Percentiles rank a stretch among this genome's conserved stretches.
Conservation (phyloP, 2,888 invertebrate genomes). For the Chymomyza caudatula region DNA sequence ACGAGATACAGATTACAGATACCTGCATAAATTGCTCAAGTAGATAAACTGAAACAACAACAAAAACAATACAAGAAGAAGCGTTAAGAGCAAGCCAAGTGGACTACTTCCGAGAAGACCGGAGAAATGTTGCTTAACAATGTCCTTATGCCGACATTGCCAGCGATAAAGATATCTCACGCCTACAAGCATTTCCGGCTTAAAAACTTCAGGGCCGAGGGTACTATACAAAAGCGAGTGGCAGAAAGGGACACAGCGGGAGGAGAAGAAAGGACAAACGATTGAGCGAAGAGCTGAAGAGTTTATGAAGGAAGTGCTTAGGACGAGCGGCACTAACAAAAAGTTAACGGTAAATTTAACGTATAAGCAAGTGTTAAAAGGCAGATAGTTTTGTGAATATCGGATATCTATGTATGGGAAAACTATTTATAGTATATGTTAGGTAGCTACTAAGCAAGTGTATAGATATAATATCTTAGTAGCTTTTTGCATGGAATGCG, state of each 20-base stretch:
- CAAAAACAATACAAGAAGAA: neutral
- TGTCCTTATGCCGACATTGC: constrained; percentile 14
- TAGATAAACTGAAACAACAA: neutral
- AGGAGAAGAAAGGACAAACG: neutral
- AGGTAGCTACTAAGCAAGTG: neutral
- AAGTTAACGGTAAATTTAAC: neutral
- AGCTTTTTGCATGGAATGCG: too few species aligned
- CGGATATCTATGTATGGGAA: neutral
- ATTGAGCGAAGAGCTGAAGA: neutral
- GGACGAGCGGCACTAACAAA: neutral
- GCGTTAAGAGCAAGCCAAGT: constrained; percentile 18
- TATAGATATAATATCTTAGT: neutral
- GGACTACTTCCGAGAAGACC: constrained; percentile 44
- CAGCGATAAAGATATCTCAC: constrained; percentile 66
- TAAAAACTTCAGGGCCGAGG: constrained; percentile 16
- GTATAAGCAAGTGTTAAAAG: neutral
- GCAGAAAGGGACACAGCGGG: neutral
- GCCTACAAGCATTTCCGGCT: constrained; percentile 70
- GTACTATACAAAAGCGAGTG: neutral
- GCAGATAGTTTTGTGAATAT: too few species aligned
- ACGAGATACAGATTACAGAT: constrained; percentile 2
- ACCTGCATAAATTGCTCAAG: constrained; percentile 59
- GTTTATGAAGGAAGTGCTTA: neutral
- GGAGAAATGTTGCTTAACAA: constrained; percentile 17
- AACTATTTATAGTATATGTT: neutral